Evolutionary conservation across 1,140 invertebrate species (phyloP), one percentile per base, ranked within the genome.

Genomic region (Neuroterus valhalla): DNA sequence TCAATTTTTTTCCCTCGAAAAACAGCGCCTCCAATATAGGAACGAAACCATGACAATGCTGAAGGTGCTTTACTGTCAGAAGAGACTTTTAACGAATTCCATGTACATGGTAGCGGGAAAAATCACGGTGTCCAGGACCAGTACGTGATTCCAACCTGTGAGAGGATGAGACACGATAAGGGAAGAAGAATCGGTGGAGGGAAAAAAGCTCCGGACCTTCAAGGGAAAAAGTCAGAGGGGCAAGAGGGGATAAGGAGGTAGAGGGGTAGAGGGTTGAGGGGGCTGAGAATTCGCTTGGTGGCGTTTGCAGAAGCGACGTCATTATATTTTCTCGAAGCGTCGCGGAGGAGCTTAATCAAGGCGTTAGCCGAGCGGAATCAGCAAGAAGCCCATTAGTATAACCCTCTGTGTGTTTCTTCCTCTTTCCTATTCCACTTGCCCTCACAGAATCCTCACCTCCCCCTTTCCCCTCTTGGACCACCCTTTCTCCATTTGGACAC

Each of bases 311-410:
- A 86, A 85, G 81, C 80, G 83, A 86, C 87, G 84, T 88, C 87
- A 87, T 90, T 90, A 90, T 89, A 90, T 90, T 89, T 89, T 89
- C 88, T 86, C 79, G 80, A 78, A 85, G 87, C 89, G 89, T 89
- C 87, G 89, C 84, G 84, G 67, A 79, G 84, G 76, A 89, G 87
- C 88, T 90, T 89, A 89, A 90, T 90, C 87, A 90, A 89, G 88
- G 79, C 81, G 83, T 86, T 86, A 87, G 86, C 88, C 87, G 88
- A 89, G 88, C 82, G 82, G 89, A 90, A 89, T 90, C 88, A 88
- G 87, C 86, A 90, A 90, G 85, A 86, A 89, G 84, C 85, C 86
- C 81, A 88, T 88, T 86, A 88, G 87, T 89, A 87, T 88, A 81
- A 81, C 77, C 73, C 75, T 76, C 78, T 76, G 77, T 79, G 76